A percentile compares a stretch with the other conserved stretches of the same genome.
phyloP scores from a whole-genome alignment of 2,888 invertebrate genomes.

The Diplazon laetatorius region DNA sequence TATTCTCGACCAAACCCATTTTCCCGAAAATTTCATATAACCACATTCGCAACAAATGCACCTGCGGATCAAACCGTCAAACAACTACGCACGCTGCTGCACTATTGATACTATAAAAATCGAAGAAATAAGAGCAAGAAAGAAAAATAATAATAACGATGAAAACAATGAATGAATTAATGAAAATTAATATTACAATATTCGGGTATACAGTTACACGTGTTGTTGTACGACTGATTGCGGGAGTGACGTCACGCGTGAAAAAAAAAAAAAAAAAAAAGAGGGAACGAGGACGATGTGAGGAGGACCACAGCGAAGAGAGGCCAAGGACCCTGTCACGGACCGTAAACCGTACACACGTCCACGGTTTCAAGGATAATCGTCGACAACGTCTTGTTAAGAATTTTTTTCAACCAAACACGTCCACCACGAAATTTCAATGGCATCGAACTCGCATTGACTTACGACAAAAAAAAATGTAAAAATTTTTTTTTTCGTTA shows the following conservation, averaged over 20 bases:
- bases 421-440: neutral
- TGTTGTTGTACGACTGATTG: constrained; percentile 17
- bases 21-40: too few species aligned
- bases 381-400: constrained; percentile 7
- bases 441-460: neutral
- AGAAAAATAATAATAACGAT: neutral
- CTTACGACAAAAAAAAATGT: too few species aligned
- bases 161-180: constrained; percentile 26
- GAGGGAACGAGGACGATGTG: constrained; percentile 20
- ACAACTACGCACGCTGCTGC: neutral
- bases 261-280: neutral
- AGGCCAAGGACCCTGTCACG: constrained; percentile 66
- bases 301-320: constrained; percentile 45
- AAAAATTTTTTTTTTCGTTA: too few species aligned
- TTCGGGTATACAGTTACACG: constrained; percentile 23
- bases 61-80: too few species aligned
- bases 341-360: constrained; percentile 35
- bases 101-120: too few species aligned
- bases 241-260: constrained; percentile 48
- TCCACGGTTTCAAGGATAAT: constrained; percentile 27
- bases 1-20: too few species aligned
- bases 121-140: too few species aligned
- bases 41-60: too few species aligned
- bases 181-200: constrained; percentile 36
- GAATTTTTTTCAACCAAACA: constrained; percentile 11